These are phyloP conservation scores for Aulostomus chinensis DNA, from an alignment of 2,797 vertebrate species.

Conservation along the genomic window DNA sequence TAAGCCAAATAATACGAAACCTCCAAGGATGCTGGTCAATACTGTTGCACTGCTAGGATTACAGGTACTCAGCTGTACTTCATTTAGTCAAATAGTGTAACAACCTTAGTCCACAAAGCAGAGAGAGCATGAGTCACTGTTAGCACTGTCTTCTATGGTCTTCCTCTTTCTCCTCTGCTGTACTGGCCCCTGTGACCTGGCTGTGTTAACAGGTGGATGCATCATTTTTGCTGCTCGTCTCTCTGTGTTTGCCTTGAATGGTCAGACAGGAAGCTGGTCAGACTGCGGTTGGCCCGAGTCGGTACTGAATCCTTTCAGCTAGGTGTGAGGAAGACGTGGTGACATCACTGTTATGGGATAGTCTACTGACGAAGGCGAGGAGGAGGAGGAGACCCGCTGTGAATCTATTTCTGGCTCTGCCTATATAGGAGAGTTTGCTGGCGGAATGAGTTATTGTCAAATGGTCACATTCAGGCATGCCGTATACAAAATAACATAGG, in stretches of 20 bases:
- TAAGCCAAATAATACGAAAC: slow-evolving; percentile 36
- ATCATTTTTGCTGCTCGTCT: slow-evolving; percentile 59
- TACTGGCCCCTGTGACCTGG: slow-evolving; percentile 33
- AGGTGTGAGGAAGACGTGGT: slow-evolving; percentile 70
- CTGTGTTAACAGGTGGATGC: slow-evolving; percentile 72
- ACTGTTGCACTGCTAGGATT: neutral
- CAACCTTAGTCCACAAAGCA: too few species aligned
- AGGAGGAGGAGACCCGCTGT: slow-evolving; percentile 31
- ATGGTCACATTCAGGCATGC: too few species aligned
- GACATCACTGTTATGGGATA: slow-evolving; percentile 66
- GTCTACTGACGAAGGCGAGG: slow-evolving; percentile 42
- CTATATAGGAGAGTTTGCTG: too few species aligned
- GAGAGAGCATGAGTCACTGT: neutral
- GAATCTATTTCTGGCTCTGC: slow-evolving; percentile 45
- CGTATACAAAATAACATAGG: too few species aligned
- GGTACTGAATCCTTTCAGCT: slow-evolving; percentile 55
- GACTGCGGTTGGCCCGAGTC: slow-evolving; percentile 62
- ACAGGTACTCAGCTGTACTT: slow-evolving; percentile 20
- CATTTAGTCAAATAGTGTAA: slow-evolving; percentile 8
- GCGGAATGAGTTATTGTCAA: too few species aligned
- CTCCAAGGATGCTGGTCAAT: slow-evolving; percentile 11
- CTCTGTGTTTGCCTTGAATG: slow-evolving; percentile 68
- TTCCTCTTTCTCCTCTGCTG: slow-evolving; percentile 7
- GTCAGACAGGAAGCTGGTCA: slow-evolving; percentile 80
- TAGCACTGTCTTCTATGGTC: neutral